Conservation (phyloP, 2,888 invertebrate genomes). For the Onthophagus sagittarius region DNA sequence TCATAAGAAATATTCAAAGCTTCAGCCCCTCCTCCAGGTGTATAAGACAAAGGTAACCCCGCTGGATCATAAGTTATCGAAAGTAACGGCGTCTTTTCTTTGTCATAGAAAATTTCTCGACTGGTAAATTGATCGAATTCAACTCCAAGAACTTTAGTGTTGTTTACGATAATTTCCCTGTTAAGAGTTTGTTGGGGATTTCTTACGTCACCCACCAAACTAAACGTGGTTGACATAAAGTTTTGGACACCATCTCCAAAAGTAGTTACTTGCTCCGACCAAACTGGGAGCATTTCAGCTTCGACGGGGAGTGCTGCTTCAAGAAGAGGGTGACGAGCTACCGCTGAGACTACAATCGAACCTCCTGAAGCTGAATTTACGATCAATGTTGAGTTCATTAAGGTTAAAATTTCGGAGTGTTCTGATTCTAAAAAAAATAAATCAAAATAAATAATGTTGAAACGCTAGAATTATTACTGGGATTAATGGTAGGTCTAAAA, state of each 20-base stretch:
- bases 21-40: slow-evolving; percentile 73
- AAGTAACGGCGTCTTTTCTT: slow-evolving; percentile 75
- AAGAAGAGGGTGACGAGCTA: slow-evolving; percentile 75
- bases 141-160: slow-evolving; percentile 81
- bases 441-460: neutral
- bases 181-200: slow-evolving; percentile 81
- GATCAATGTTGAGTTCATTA: slow-evolving; percentile 75
- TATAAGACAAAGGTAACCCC: slow-evolving; percentile 83
- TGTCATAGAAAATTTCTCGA: slow-evolving; percentile 85
- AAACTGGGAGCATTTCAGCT: slow-evolving; percentile 86
- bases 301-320: slow-evolving; percentile 83
- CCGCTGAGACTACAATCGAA: slow-evolving; percentile 70
- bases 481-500: no score
- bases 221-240: slow-evolving; percentile 74
- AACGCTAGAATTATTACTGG: no score
- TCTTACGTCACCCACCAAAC: slow-evolving; percentile 78
- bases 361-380: slow-evolving; percentile 73
- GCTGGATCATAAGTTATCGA: slow-evolving; percentile 85
- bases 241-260: slow-evolving; percentile 68
- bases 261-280: slow-evolving; percentile 77
- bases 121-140: slow-evolving; percentile 91
- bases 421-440: slow-evolving; percentile 53
- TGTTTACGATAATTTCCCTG: slow-evolving; percentile 79
- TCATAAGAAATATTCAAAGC: slow-evolving; percentile 87
- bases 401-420: slow-evolving; percentile 69